These are phyloP conservation scores for Leucophora obtusa DNA, from an alignment of 2,888 invertebrate species.

Conservation along the genomic window DNA sequence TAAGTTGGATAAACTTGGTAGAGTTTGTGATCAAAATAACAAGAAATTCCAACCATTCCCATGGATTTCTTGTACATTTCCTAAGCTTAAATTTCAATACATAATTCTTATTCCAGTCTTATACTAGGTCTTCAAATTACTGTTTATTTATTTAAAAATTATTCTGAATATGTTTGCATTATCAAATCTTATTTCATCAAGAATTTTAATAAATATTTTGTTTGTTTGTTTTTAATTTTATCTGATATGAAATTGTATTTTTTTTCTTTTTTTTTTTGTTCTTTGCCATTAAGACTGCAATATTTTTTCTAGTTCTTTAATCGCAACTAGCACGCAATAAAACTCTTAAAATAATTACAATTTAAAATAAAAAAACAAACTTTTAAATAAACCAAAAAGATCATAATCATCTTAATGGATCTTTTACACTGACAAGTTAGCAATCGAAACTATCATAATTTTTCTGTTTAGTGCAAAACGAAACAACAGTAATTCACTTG, in stretches of 20 bases:
- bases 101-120: too few species aligned
- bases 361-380: conserved; percentile 30
- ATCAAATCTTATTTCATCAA: not conserved
- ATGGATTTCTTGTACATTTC: too few species aligned
- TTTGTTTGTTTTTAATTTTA: not conserved
- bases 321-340: conserved; percentile 60
- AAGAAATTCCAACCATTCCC: too few species aligned
- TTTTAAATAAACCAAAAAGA: conserved; percentile 18
- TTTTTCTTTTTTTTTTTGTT: not conserved
- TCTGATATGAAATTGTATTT: not conserved
- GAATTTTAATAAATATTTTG: not conserved
- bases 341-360: conserved; percentile 51
- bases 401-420: conserved; percentile 51
- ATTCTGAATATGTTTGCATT: not conserved
- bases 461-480: conserved; percentile 8
- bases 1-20: too few species aligned
- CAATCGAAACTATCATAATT: conserved; percentile 40
- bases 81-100: too few species aligned
- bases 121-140: too few species aligned
- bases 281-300: too few species aligned
- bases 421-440: conserved; percentile 47
- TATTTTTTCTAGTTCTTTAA: conserved; percentile 10
- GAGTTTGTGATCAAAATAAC: too few species aligned
- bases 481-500: too few species aligned
- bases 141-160: not conserved